Evolutionary conservation across 1,140 invertebrate species (phyloP), one percentile per base, ranked within the genome.

Genomic region (Bombus pascuorum): DNA sequence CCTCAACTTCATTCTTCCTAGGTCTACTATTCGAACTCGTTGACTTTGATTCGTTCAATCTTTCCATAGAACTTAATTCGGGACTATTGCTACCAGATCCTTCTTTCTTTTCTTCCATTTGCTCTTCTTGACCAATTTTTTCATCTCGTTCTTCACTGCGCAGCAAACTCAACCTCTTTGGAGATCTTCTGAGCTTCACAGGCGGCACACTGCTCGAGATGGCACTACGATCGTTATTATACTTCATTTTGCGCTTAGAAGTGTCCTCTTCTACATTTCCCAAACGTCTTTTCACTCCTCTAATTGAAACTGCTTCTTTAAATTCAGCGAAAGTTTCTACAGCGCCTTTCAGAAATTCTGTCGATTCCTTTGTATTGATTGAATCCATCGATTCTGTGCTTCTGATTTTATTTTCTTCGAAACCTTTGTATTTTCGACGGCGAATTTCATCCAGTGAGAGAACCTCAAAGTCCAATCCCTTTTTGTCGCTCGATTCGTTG

Each of bases 361-460:
- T 28, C 12, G 53, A 22, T 39, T 62, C 32, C 9, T 32, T 34
- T n/a, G 28, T 42, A 39, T 59, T 34, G 44, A 18, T 34, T 34
- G 47, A 13, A 42, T 22, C 15, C 28, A 28, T 57, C 42, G n/a
- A 6, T 34, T 62, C 44, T 10, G 4, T 39, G 2, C 25, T 25
- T 15, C 22, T 37, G 1, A 12, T 3, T 15, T 32, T 1, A 15
- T 37, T 15, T 34, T 28, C 47, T 25, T 68, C n/a, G 22, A 65
- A 32, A 62, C 15, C 13, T 71, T 78, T 78, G 44, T n/a, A 72
- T 47, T 91, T 94, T 2, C 92, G 87, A 13, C 81, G 88, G 1
- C 91, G 92, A 22, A 96, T 96, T 86, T 95, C 95, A 0, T 95
- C 95, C 76, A 96, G 84, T 0, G 90, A 94, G 32, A 95, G 89